Evolutionary conservation across 2,113 vertebrate genomes (phyloP).

Genomic region (Myrmecobius fasciatus): DNA sequence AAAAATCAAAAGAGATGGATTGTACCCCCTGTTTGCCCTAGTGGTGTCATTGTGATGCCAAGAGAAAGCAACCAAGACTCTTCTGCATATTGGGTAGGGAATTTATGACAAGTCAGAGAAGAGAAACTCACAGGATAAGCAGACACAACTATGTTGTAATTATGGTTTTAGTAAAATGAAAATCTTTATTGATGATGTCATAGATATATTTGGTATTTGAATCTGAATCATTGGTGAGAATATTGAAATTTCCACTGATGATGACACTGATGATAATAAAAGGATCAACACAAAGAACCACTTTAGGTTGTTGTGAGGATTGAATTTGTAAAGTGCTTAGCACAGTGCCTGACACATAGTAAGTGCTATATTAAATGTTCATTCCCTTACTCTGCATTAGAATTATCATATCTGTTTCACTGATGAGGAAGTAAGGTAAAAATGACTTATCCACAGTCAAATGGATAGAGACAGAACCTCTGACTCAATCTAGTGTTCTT

Average conservation of each 20-base stretch:
- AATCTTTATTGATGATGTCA: background rate
- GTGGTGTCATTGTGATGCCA: background rate
- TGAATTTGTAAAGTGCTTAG: background rate
- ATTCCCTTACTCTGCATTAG: background rate
- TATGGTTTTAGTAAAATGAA: background rate
- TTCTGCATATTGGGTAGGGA: background rate
- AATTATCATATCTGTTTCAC: background rate
- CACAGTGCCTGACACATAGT: background rate
- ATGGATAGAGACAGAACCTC: background rate
- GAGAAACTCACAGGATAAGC: background rate
- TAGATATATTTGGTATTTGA: background rate
- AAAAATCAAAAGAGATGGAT: background rate
- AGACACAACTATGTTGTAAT: background rate
- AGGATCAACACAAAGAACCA: background rate
- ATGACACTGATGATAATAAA: background rate
- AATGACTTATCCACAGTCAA: background rate
- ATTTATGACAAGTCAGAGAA: background rate
- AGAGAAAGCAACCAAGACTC: background rate
- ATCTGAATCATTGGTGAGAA: background rate
- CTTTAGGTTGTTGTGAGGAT: background rate
- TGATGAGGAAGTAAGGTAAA: background rate
- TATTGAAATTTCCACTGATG: background rate
- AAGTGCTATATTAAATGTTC: background rate
- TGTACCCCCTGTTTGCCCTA: background rate
- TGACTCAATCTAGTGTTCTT: conserved; percentile 3